Evolutionary conservation across 2,113 vertebrate species (phyloP), one percentile per base, ranked within the genome.

Genomic region (Balaeniceps rex): DNA sequence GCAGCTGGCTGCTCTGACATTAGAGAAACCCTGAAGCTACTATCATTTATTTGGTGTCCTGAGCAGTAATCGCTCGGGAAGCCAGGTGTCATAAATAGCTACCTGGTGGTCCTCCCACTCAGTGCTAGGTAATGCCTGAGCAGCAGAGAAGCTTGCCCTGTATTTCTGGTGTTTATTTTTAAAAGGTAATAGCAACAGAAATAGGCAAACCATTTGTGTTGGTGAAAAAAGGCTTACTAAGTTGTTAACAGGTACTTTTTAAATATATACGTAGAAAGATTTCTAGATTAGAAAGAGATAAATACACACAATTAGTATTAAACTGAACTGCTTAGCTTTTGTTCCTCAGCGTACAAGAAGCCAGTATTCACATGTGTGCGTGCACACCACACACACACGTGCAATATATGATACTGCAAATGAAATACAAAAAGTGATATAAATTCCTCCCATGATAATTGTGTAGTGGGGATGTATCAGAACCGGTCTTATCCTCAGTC

Each of bases 351-450:
- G 79, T 34, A 64, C 28, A 79, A 63, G 57, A 75, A 26, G 4
- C 36, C 40, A 54, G 15, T 54, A 65, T 46, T 78, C 42, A 77
- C 15, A 3, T 11, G 2, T 6, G 51, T 5, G 25, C 7, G 7
- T 5, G 6, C 24, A 6, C 29, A 40, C 14, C 29, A 40, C 16
- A 69, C 28, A 70, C 16, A 5, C 1, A 1, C 3, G 1, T 22
- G 42, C 54, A 82, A 92, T 54, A 40, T 12, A 58, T 14, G 54
- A 82, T 61, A 75, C 15, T 52, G 47, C 51, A 87, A 87, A 82
- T 49, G 26, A 87, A 92, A 96, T 11, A 12, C 31, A 93, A 80
- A 88, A 97, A 65, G 38, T 83, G 36, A 83, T 31, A 82, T 46
- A 69, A 95, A 76, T 85, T 87, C 28, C 21, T 84, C 44, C 52